These are phyloP conservation scores for Drosophila siamana DNA, from an alignment of 2,888 invertebrate species.

Conservation along the genomic window DNA sequence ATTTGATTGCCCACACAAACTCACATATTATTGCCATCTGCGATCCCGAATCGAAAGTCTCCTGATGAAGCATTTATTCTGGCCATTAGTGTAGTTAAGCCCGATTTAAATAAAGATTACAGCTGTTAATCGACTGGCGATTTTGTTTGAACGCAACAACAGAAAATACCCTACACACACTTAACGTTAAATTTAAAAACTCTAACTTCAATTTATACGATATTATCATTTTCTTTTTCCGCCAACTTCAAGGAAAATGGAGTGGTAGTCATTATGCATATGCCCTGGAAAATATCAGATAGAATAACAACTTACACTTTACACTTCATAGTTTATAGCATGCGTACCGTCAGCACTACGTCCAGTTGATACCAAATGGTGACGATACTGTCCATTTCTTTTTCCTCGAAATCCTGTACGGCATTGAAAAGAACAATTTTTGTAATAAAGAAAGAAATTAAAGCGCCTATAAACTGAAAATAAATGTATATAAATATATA, in stretches of 20 bases:
- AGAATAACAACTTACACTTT: no score
- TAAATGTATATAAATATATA: background rate
- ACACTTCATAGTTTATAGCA: background rate
- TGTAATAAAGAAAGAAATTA: conserved; percentile 24
- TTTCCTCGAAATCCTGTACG: background rate
- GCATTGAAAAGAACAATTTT: conserved; percentile 36
- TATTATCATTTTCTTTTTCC: conserved; percentile 12
- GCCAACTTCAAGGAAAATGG: conserved; percentile 25
- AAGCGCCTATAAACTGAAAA: conserved; percentile 25
- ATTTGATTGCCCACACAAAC: conserved; percentile 65
- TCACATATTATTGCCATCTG: conserved; percentile 42
- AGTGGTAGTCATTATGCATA: conserved; percentile 6
- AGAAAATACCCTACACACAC: background rate
- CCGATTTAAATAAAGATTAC: conserved; percentile 11
- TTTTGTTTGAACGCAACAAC: background rate
- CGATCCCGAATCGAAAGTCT: conserved; percentile 39
- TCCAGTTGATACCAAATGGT: conserved; percentile 25
- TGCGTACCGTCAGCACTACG: conserved; percentile 35
- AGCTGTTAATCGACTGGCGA: conserved; percentile 9
- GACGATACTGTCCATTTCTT: background rate
- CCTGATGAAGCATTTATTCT: conserved; percentile 30
- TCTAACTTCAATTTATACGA: conserved; percentile 8
- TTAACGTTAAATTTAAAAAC: background rate
- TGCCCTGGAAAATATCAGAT: conserved; percentile 8
- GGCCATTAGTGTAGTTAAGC: conserved; percentile 19